Evolutionary conservation across 2,888 invertebrate genomes (phyloP).

Genomic region (Cheilosia grossa): DNA sequence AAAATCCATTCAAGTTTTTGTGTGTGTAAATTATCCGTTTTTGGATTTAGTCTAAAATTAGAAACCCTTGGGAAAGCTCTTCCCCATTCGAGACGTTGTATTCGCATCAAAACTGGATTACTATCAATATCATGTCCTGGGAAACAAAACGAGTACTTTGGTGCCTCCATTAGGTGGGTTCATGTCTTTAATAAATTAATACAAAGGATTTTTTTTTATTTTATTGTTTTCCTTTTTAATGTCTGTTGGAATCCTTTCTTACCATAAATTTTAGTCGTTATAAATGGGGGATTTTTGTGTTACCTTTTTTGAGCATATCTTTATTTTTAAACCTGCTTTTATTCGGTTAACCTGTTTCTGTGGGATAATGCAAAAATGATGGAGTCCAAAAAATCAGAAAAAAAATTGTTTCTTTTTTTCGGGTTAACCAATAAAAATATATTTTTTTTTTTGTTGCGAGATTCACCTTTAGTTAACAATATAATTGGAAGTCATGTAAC

Average conservation of each 20-base stretch:
- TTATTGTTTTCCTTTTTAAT: neutral
- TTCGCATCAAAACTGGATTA: constrained; percentile 76
- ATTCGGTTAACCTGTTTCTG: constrained; percentile 29
- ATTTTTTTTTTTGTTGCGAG: neutral
- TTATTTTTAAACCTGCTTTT: constrained; percentile 36
- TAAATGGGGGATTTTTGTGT: constrained; percentile 7
- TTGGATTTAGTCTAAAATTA: constrained; percentile 2
- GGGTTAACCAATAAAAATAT: neutral
- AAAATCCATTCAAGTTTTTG: constrained; percentile 8
- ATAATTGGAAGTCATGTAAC: neutral
- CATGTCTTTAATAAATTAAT: neutral
- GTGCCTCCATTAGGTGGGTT: constrained; percentile 76
- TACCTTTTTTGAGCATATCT: constrained; percentile 10
- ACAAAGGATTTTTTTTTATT: neutral
- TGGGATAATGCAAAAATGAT: neutral
- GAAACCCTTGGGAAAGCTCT: constrained; percentile 21
- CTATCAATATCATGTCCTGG: constrained; percentile 76
- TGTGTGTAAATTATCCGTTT: constrained; percentile 3
- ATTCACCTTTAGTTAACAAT: neutral
- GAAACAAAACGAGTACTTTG: constrained; percentile 75
- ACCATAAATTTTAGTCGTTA: constrained; percentile 24
- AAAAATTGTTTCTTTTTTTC: no score
- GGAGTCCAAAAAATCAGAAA: neutral
- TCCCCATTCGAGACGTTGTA: constrained; percentile 25
- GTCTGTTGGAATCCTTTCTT: constrained; percentile 23